Percentiles rank a stretch among this genome's conserved stretches.
phyloP scores from a whole-genome alignment of 2,888 invertebrate genomes.

The Tachina fera region DNA sequence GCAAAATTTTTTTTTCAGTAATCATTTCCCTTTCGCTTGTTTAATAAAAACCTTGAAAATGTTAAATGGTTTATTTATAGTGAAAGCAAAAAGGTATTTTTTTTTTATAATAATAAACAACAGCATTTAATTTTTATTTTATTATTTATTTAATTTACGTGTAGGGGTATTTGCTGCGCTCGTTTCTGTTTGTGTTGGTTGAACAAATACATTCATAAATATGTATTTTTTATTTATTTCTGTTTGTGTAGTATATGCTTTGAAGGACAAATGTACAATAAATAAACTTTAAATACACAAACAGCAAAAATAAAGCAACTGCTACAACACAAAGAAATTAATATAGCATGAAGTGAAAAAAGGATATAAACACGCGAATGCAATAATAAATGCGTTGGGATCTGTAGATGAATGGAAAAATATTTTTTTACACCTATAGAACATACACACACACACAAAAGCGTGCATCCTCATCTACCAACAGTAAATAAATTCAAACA shows the following conservation, averaged over 20 bases:
- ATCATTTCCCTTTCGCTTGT: slow-evolving; percentile 9
- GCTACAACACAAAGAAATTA: slow-evolving; percentile 42
- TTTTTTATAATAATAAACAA: slow-evolving; percentile 27
- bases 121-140: slow-evolving; percentile 28
- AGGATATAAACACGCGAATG: slow-evolving; percentile 67
- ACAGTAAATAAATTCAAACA: slow-evolving; percentile 54
- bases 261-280: slow-evolving; percentile 67
- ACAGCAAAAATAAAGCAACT: slow-evolving; percentile 20
- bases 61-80: too few relatives aligned
- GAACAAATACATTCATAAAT: slow-evolving; percentile 29
- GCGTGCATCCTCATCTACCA: background rate
- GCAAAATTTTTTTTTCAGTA: background rate
- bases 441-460: background rate
- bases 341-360: slow-evolving; percentile 42
- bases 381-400: slow-evolving; percentile 66
- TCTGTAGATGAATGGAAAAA: slow-evolving; percentile 36
- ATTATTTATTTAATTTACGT: slow-evolving; percentile 18
- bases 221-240: background rate
- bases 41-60: slow-evolving; percentile 15
- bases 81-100: slow-evolving; percentile 44
- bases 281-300: slow-evolving; percentile 67
- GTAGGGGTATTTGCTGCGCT: slow-evolving; percentile 6
- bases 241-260: slow-evolving; percentile 31
- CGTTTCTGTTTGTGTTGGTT: slow-evolving; percentile 43
- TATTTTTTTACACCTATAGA: slow-evolving; percentile 24